Evolutionary conservation across 2,888 invertebrate genomes (phyloP), one percentile per base, ranked within the genome.

Genomic region (Leptinotarsa haldemani): DNA sequence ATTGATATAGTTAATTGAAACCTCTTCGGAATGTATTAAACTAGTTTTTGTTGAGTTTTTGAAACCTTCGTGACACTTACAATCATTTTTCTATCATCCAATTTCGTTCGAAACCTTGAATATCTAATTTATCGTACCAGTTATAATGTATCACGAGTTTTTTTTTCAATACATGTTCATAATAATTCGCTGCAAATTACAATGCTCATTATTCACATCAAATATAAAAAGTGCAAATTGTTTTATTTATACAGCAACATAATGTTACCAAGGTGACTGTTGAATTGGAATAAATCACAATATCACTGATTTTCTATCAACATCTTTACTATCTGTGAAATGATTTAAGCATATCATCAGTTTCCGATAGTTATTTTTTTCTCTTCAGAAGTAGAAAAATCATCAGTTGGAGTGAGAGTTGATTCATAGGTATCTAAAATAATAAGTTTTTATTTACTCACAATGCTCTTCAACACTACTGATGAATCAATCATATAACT

Each of bases 41-140:
- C 61, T 30, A 61, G 61, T 61, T 30, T 30, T 61, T 18, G n/a
- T 16, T 61, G 5, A 13, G n/a, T 30, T 12, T 61, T 61, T n/a
- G 4, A n/a, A 30, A 61, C 25, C 61, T 61, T 61, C 61, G 9
- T 61, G 40, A 69, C 40, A 46, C 15, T 61, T 30, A 56, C 61
- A 69, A 56, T 56, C 22, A 18, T 20, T 56, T 56, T 61, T 69
- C 22, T 22, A 61, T 61, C 69, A 69, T 69, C 69, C n/a, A 71
- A 58, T 71, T 65, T 68, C 20, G 61, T 46, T 50, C 25, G 13
- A 46, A 56, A 71, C 71, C 71, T 71, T 71, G 71, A 66, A 67
- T 64, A 71, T 71, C 61, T 40, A 68, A 68, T 68, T 63, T 70
- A 71, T 65, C 50, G 52, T 70, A 63, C 71, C 65, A 71, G 65